These are phyloP conservation scores for Tylochromis polylepis DNA, from an alignment of 2,113 vertebrate species.

Conservation along the genomic window DNA sequence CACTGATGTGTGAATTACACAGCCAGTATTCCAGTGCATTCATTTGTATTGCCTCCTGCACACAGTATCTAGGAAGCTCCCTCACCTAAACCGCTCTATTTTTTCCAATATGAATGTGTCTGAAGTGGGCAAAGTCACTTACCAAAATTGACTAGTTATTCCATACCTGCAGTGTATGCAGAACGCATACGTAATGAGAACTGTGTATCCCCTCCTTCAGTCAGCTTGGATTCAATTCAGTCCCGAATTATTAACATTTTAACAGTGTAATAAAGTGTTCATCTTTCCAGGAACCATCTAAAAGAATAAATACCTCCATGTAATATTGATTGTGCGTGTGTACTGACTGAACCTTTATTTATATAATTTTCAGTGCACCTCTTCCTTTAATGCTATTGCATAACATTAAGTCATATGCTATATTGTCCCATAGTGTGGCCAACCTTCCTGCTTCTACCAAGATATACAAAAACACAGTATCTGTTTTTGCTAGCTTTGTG, in stretches of 20 bases:
- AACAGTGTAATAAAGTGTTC: background rate
- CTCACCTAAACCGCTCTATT: background rate
- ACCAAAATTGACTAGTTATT: background rate
- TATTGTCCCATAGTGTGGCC: background rate
- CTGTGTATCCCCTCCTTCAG: background rate
- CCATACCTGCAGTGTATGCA: rapidly evolving
- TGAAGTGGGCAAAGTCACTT: background rate
- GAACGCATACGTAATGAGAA: no score
- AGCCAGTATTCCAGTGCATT: background rate
- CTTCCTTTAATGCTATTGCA: background rate
- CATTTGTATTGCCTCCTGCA: background rate
- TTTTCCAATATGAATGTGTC: background rate
- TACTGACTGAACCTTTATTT: background rate
- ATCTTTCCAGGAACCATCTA: background rate
- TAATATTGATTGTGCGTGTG: background rate
- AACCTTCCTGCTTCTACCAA: background rate
- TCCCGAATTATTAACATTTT: background rate
- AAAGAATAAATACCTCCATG: background rate
- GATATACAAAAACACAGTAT: background rate
- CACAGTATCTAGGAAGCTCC: background rate
- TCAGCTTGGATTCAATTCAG: background rate
- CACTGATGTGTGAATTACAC: background rate
- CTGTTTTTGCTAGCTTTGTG: background rate
- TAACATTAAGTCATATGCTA: background rate
- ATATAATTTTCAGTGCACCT: background rate